Base-by-base conservation (phyloP, 1,140 invertebrate genomes). In the Dinoponera quadriceps region DNA sequence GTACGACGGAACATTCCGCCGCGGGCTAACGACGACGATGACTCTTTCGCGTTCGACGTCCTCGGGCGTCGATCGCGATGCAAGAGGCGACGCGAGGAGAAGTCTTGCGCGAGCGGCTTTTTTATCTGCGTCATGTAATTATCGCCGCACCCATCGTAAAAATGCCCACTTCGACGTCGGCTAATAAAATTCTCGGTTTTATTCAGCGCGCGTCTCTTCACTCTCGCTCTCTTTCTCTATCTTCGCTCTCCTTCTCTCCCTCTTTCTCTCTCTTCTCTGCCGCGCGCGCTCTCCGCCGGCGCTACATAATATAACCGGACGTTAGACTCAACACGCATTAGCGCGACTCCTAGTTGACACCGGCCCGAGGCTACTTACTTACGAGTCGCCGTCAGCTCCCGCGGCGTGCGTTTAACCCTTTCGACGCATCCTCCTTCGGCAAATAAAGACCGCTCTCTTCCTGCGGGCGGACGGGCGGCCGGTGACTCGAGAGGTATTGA, bases 41-140 rank as follows among this genome's bases (percentile, higher is more conserved):
- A 44, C 38, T 44, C 38, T 3, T 44, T 33, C 33, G 33, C 33
- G 57, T 20, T 75, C 73, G 44, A 51, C 33, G 16, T 22, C n/a
- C n/a, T 44, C 54, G 33, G 13, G 14, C 3, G n/a, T n/a, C n/a
- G 14, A 25, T 13, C 20, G 9, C 25, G 25, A 25, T 33, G 33
- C 38, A 73, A 75, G 51, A 18, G 14, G 9, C n/a, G 48, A 75
- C 44, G 27, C 18, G 25, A 66, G 38, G 74, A 54, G 62, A 20
- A 66, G 54, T 77, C 48, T n/a, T n/a, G 25, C 33, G 44, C 51
- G 18, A 22, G 1, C 13, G 49, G 0, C 16, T 80, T 44, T 9
- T 80, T 69, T 71, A 69, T 80, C 57, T 48, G 44, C 20, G 22
- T 80, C 75, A 11, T n/a, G 33, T 71, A 80, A 80, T 80, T 80